These are phyloP conservation scores for Porites lutea DNA, from an alignment of 64 coral and sea anemone species.

Conservation along the genomic window DNA sequence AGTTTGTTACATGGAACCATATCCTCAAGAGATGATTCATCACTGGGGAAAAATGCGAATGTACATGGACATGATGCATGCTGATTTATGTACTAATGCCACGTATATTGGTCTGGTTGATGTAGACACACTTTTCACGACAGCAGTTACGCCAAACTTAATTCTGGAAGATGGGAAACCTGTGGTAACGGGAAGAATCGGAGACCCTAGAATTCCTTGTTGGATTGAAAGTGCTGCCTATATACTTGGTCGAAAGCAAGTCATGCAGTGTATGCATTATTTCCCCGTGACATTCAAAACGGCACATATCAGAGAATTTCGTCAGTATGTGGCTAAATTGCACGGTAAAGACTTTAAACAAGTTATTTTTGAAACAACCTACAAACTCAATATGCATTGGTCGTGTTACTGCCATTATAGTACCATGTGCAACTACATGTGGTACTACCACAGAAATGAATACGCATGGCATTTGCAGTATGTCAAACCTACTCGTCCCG, in stretches of 20 bases:
- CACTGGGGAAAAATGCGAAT: neutral
- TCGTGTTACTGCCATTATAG: too few species aligned
- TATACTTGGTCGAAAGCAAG: neutral
- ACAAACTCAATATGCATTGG: neutral
- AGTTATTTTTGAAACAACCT: neutral
- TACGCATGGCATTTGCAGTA: neutral
- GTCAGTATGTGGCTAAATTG: too few species aligned
- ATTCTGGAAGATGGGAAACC: neutral
- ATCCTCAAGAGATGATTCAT: neutral
- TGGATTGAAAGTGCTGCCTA: neutral
- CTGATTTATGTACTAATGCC: too few species aligned
- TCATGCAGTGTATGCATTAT: slow-evolving; percentile 12
- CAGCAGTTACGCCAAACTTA: neutral
- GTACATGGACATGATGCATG: neutral
- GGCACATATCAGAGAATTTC: neutral
- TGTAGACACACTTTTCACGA: neutral
- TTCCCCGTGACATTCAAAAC: neutral
- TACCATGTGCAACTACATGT: too few species aligned
- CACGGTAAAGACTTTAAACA: neutral
- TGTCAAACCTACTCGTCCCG: neutral
- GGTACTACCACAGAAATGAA: neutral
- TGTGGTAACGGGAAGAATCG: neutral
- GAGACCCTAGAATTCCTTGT: neutral
- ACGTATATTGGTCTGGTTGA: neutral
- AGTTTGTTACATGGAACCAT: neutral